Conservation (phyloP, 2,888 invertebrate species). For the Bugula neritina region DNA sequence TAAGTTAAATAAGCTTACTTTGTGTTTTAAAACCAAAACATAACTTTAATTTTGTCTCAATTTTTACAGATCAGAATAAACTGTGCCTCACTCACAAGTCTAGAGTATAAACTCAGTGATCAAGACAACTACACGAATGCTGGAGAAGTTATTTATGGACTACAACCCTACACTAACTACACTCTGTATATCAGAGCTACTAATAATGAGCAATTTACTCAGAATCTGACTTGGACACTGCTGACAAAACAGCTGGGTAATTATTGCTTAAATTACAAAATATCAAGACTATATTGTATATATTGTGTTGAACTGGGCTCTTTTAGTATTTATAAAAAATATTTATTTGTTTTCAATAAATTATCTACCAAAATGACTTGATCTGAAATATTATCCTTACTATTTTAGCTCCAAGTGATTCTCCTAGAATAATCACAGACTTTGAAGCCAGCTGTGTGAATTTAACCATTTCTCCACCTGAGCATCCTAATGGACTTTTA, state of each 20-base stretch:
- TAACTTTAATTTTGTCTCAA: too few species aligned
- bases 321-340: too few species aligned
- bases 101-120: neutral
- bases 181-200: neutral
- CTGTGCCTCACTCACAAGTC: neutral
- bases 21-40: too few species aligned
- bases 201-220: neutral
- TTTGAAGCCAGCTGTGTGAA: neutral
- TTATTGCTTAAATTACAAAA: too few species aligned
- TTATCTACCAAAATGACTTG: too few species aligned
- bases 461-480: neutral
- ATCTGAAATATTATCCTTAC: too few species aligned
- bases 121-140: neutral
- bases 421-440: neutral
- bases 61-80: too few species aligned
- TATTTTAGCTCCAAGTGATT: neutral
- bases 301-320: too few species aligned
- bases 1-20: too few species aligned
- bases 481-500: neutral
- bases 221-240: neutral
- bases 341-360: too few species aligned
- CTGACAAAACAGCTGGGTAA: neutral
- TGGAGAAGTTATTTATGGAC: neutral
- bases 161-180: neutral
- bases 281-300: too few species aligned